Evolutionary conservation across 2,113 vertebrate genomes (phyloP).

Genomic region (Tachuris rubrigastra): DNA sequence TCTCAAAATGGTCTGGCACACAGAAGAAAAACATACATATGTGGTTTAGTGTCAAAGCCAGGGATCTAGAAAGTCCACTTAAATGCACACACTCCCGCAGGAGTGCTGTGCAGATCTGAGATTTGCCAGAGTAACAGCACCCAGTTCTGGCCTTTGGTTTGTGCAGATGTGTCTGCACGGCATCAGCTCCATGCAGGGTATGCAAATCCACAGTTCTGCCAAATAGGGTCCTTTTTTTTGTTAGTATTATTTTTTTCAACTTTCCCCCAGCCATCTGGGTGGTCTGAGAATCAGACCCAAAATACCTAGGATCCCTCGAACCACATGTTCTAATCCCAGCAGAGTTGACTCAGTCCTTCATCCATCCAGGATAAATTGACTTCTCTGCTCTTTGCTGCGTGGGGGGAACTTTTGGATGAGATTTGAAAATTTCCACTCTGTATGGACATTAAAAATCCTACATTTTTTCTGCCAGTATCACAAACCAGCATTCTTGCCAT

Average conservation of each 20-base stretch:
- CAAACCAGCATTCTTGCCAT: background rate
- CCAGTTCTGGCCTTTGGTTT: slow-evolving; percentile 8
- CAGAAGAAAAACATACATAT: background rate
- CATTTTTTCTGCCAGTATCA: slow-evolving; percentile 33
- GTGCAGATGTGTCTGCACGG: background rate
- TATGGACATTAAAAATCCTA: slow-evolving; percentile 8
- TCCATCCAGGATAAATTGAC: slow-evolving; percentile 57
- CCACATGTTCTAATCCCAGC: slow-evolving; percentile 62
- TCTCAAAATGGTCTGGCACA: slow-evolving; percentile 35
- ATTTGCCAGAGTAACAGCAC: slow-evolving; percentile 19
- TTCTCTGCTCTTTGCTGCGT: slow-evolving; percentile 44
- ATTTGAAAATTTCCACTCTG: slow-evolving; percentile 34
- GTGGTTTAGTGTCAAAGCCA: slow-evolving; percentile 12
- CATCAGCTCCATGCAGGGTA: background rate
- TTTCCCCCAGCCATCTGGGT: slow-evolving; percentile 44
- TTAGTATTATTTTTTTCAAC: background rate
- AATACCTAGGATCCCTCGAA: slow-evolving; percentile 56
- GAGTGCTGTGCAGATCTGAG: background rate
- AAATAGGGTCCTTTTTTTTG: slow-evolving; percentile 1
- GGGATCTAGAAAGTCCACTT: background rate
- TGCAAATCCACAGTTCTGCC: slow-evolving; percentile 14
- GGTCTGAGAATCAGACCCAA: slow-evolving; percentile 44
- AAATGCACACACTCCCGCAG: fast-evolving
- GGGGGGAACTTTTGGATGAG: slow-evolving; percentile 44
- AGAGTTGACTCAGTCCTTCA: slow-evolving; percentile 65